Evolutionary conservation across 2,888 invertebrate genomes (phyloP).

Genomic region (Cyclophora albipunctata): DNA sequence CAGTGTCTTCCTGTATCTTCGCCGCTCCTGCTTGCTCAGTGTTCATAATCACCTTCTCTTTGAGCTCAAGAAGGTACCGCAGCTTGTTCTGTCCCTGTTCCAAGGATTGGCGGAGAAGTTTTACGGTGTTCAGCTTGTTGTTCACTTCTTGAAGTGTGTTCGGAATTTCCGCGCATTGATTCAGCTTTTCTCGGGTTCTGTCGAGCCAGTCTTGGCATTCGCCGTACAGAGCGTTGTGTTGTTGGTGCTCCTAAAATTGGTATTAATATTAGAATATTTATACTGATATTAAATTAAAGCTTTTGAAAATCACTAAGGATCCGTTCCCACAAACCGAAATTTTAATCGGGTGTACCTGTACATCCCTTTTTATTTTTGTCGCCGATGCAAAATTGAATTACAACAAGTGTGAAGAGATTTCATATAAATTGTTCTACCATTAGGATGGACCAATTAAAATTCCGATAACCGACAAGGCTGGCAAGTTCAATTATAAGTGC

Average conservation of each 20-base stretch:
- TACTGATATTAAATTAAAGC: too few relatives aligned
- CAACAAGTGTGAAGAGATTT: too few relatives aligned
- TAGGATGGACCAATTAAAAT: too few relatives aligned
- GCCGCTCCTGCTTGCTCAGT: conserved; percentile 91
- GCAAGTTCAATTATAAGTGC: too few relatives aligned
- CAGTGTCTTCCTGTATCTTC: conserved; percentile 94
- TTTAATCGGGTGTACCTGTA: too few relatives aligned
- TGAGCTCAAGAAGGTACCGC: conserved; percentile 83
- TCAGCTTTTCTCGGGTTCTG: conserved; percentile 89
- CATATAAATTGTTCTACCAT: too few relatives aligned
- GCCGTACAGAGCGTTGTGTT: conserved; percentile 92
- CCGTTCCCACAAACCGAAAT: too few relatives aligned
- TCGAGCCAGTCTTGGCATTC: conserved; percentile 97
- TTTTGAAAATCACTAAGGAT: too few relatives aligned
- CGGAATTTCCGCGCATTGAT: conserved; percentile 86
- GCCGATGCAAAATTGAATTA: too few relatives aligned
- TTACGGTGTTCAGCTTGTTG: conserved; percentile 88
- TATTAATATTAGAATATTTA: not conserved
- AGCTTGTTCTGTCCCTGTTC: conserved; percentile 88
- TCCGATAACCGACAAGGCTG: too few relatives aligned
- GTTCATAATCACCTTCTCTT: conserved; percentile 94
- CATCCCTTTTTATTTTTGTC: too few relatives aligned
- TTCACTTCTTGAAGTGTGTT: conserved; percentile 89
- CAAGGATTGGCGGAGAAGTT: conserved; percentile 90
- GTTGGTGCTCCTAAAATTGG: conserved; percentile 86